Percentiles rank a stretch among this genome's conserved stretches.
Conservation (phyloP, 2,797 vertebrate genomes). For the Poecilia wingei region DNA sequence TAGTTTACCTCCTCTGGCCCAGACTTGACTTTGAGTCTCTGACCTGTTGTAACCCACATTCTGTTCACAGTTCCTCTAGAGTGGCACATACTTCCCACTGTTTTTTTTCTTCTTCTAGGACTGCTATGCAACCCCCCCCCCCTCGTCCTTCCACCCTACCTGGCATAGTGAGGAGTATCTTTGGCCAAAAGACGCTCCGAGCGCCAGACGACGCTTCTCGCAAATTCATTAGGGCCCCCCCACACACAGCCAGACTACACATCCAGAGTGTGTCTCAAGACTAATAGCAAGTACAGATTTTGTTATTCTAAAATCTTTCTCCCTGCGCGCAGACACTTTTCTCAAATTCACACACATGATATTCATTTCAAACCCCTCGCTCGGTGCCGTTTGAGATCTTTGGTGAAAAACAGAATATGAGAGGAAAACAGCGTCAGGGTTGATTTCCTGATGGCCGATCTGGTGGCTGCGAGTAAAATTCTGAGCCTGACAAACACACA, state of each 20-base stretch:
- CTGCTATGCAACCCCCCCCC: slow-evolving; percentile 43
- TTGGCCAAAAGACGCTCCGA: slow-evolving; percentile 46
- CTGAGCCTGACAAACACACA: slow-evolving; percentile 37
- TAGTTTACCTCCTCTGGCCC: slow-evolving; percentile 85
- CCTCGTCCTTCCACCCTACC: slow-evolving; percentile 43
- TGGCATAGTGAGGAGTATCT: slow-evolving; percentile 62
- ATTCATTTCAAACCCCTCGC: slow-evolving; percentile 73
- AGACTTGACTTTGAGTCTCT: slow-evolving; percentile 89
- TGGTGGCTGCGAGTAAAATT: slow-evolving; percentile 62
- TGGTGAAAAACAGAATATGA: slow-evolving; percentile 77
- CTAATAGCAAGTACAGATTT: slow-evolving; percentile 81
- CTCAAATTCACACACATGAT: slow-evolving; percentile 74
- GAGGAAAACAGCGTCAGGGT: slow-evolving; percentile 75
- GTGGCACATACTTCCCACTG: slow-evolving; percentile 75
- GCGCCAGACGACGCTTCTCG: slow-evolving; percentile 55
- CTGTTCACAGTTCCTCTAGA: slow-evolving; percentile 74
- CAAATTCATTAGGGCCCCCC: slow-evolving; percentile 66
- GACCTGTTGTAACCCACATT: slow-evolving; percentile 87
- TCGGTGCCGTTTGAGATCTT: slow-evolving; percentile 67
- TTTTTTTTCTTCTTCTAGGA: slow-evolving; percentile 74
- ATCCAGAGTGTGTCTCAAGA: slow-evolving; percentile 68
- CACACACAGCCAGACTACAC: slow-evolving; percentile 45
- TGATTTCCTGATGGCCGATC: slow-evolving; percentile 76
- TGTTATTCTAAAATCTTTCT: slow-evolving; percentile 76
- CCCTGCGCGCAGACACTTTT: slow-evolving; percentile 45